Base-by-base conservation (phyloP, 2,113 vertebrate species). In the Siniperca chuatsi region DNA sequence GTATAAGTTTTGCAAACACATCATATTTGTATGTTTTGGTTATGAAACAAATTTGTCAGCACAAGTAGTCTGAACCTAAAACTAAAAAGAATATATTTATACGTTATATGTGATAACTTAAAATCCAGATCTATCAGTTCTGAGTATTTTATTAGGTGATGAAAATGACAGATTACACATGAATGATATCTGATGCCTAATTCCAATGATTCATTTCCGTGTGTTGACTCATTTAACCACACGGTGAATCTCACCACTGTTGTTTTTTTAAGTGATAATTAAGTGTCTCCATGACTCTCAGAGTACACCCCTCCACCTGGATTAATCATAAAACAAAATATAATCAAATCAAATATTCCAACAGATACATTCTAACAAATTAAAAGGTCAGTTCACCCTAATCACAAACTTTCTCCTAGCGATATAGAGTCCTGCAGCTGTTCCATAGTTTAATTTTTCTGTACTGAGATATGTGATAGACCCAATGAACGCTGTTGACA, bases 211-310 rank as follows among this genome's bases (percentile, higher is more conserved):
- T 62, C 37, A 65, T 61, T 65, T 75, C 0, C 16, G 20, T 57
- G 37, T 50, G 25, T 48, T 87, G 86, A 92, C 55, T 91, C 82
- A 90, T 57, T 65, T 23, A 10, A 25, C 77, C 83, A 73, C 54
- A 65, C 7, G 5, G 74, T 69, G 35, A 86, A 71, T 79, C 61
- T 84, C 83, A 67, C 29, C 25, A 21, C n/a, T 42, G 46, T 21
- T 74, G 25, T 37, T 76, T 72, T 62, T 65, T 57, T 44, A 64
- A 55, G 60, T 58, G 12, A 35, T 40, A 54, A 20, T 75, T 62
- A n/a, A 61, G 10, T 20, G 44, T 37, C 54, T 25, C 2, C 3
- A 44, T 65, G 40, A 74, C 16, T 79, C 54, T 66, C 15, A 42
- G 20, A 66, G 29, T 10, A 42, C 80, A 48, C 81, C 65, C 55